Conservation (phyloP, 1,140 invertebrate genomes). For the Trachelipus rathkii region DNA sequence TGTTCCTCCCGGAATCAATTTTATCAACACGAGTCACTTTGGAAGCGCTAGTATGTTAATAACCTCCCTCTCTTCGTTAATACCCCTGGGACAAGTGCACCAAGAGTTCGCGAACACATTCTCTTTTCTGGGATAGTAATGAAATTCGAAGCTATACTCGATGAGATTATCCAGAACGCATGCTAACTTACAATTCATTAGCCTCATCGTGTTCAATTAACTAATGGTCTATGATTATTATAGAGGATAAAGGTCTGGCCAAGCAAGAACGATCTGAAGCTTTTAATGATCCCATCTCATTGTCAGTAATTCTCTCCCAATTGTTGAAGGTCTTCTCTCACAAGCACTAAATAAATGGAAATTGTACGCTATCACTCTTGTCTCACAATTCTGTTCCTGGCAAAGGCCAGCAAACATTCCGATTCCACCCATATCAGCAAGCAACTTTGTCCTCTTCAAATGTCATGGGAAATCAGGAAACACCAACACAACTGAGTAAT, state of each 20-base stretch:
- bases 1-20: no score
- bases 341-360: conserved; percentile 6
- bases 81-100: no score
- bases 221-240: conserved; percentile 7
- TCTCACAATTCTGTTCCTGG: background rate
- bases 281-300: conserved; percentile 1
- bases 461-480: background rate
- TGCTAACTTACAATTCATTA: background rate
- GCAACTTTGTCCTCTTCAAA: background rate
- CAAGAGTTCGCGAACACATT: background rate
- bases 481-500: background rate
- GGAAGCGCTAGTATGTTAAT: no score
- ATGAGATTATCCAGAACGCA: background rate
- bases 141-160: background rate
- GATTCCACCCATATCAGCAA: background rate
- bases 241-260: background rate
- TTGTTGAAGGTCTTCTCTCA: background rate
- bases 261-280: conserved; percentile 1
- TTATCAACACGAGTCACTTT: no score
- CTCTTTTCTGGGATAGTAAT: background rate
- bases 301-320: background rate
- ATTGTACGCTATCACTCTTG: background rate
- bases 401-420: background rate
- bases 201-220: background rate
- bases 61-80: no score